Conservation (phyloP, 2,113 vertebrate genomes). For the Rhombomys opimus region DNA sequence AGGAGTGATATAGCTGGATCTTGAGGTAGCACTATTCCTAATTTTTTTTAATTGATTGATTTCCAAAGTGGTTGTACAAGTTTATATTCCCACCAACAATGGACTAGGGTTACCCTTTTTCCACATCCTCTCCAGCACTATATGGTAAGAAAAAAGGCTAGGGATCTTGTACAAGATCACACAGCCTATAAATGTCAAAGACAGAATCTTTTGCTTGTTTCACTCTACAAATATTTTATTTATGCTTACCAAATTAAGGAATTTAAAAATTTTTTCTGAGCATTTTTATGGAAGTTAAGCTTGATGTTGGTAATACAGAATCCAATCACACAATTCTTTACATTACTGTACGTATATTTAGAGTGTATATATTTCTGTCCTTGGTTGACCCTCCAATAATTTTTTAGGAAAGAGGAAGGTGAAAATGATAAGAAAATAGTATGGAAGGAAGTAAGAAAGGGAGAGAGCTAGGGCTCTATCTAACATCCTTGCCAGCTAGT, state of each 20-base stretch:
- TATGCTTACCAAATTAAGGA: not conserved
- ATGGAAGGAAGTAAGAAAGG: not conserved
- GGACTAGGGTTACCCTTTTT: no score
- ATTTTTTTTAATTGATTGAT: no score
- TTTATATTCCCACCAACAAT: no score
- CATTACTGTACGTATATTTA: not conserved
- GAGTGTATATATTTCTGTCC: not conserved
- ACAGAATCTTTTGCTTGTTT: not conserved
- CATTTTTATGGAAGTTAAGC: not conserved
- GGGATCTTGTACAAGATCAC: not conserved
- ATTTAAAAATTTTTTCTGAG: not conserved
- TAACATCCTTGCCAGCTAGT: not conserved
- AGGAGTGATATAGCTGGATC: no score
- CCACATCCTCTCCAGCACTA: not conserved
- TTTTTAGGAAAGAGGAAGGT: not conserved
- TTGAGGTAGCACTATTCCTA: no score
- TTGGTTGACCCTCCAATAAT: not conserved
- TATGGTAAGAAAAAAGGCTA: not conserved
- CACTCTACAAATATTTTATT: not conserved
- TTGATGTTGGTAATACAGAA: not conserved
- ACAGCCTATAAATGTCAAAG: not conserved
- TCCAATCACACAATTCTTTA: not conserved
- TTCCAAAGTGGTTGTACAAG: no score
- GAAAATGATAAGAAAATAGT: not conserved
- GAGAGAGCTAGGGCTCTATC: not conserved